Conservation (phyloP, 2,797 vertebrate genomes). For the Myiotriccus ornatus region DNA sequence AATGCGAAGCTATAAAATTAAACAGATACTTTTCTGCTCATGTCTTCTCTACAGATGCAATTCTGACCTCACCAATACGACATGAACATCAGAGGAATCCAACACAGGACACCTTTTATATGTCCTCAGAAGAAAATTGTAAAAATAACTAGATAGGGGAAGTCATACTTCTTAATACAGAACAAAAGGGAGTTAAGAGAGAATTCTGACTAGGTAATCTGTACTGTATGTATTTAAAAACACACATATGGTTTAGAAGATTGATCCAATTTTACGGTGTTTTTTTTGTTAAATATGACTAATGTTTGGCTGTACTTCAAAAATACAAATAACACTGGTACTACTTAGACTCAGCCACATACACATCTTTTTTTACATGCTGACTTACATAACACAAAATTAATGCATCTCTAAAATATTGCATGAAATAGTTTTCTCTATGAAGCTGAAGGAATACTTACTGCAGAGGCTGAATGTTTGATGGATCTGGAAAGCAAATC, state of each 20-base stretch:
- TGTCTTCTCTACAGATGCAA: not conserved
- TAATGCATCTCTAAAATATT: not conserved
- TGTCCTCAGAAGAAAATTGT: not conserved
- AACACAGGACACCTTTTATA: not conserved
- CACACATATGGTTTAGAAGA: not conserved
- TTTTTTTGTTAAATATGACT: not conserved
- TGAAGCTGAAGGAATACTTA: conserved; percentile 73
- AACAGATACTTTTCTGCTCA: not conserved
- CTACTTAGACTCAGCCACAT: not conserved
- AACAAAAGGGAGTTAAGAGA: not conserved
- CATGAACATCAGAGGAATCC: not conserved
- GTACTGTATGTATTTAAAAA: not conserved
- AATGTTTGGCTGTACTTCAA: not conserved
- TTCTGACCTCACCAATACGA: not conserved
- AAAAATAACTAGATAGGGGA: not conserved
- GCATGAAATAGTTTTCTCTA: not conserved
- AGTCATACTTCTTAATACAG: not conserved
- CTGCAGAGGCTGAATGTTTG: conserved; percentile 76
- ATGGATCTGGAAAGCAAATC: conserved; percentile 58
- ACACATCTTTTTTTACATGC: not conserved
- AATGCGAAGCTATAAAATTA: not conserved
- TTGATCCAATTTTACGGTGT: not conserved
- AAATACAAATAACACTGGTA: not conserved
- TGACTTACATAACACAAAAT: not conserved
- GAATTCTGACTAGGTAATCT: not conserved